Conservation (phyloP, 2,113 vertebrate genomes). For the Toxotes chatareus region DNA sequence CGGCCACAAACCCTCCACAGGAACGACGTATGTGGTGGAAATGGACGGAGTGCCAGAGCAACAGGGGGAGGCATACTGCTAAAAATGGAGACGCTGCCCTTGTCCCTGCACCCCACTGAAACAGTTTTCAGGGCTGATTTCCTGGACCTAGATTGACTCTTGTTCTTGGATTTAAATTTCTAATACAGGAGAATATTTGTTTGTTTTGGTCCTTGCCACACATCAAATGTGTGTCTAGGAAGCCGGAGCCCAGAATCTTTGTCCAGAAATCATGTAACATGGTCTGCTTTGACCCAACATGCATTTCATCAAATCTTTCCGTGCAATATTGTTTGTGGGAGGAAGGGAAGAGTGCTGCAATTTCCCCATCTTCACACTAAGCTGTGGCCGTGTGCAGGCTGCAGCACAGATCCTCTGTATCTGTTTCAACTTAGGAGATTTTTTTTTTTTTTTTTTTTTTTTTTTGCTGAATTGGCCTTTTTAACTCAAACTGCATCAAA, state of each 20-base stretch:
- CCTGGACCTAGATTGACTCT: neutral
- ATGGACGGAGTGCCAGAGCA: conserved; percentile 50
- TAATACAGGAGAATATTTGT: conserved; percentile 40
- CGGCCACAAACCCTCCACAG: conserved; percentile 71
- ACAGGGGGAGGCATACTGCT: conserved; percentile 78
- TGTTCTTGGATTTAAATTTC: conserved; percentile 40
- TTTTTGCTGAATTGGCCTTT: too few relatives aligned
- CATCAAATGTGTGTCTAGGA: conserved; percentile 2
- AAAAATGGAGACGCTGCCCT: neutral
- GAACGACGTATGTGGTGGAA: conserved; percentile 29
- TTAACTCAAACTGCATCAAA: too few relatives aligned
- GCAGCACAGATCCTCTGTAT: neutral
- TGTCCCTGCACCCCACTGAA: conserved; percentile 18
- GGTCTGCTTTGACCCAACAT: conserved; percentile 38
- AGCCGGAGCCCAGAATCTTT: too few relatives aligned
- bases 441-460: too few relatives aligned
- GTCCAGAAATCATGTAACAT: conserved; percentile 19
- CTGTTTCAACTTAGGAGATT: neutral
- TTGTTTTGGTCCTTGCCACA: conserved; percentile 16
- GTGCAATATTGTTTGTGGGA: conserved; percentile 5
- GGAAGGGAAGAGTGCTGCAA: conserved; percentile 3
- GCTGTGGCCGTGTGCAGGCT: neutral
- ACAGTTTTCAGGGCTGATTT: neutral
- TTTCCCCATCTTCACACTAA: conserved; percentile 17
- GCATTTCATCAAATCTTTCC: conserved; percentile 40